These are phyloP conservation scores for Eptatretus burgeri DNA, from an alignment of 2,113 vertebrate species.

Conservation along the genomic window DNA sequence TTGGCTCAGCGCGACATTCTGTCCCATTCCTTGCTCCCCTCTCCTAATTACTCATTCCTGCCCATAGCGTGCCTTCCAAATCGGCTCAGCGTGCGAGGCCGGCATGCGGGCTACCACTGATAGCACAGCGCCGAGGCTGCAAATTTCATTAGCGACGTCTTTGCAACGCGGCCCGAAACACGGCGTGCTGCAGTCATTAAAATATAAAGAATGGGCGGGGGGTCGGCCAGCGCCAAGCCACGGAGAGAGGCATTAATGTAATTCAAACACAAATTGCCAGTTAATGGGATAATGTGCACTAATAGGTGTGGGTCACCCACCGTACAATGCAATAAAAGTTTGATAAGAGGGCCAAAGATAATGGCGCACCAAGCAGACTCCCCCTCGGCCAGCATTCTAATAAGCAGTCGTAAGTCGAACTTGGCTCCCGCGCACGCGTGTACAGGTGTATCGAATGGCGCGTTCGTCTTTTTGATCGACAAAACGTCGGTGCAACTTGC, in stretches of 20 bases:
- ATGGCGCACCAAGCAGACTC: neutral
- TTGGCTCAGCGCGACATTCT: too few species aligned
- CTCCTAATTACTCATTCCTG: too few species aligned
- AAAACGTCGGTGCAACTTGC: too few species aligned
- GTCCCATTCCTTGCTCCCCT: too few species aligned
- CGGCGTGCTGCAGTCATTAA: conserved; percentile 4
- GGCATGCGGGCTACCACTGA: too few species aligned
- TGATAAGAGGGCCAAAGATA: conserved; percentile 6
- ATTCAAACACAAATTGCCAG: conserved; percentile 7
- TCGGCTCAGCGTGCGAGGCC: too few species aligned
- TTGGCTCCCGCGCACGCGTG: too few species aligned
- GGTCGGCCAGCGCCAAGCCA: neutral
- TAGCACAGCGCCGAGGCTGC: neutral
- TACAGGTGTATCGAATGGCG: too few species aligned
- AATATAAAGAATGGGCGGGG: neutral
- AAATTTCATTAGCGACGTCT: conserved; percentile 6
- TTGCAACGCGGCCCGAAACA: neutral
- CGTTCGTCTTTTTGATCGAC: too few species aligned
- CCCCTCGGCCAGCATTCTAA: neutral
- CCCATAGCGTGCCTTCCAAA: too few species aligned
- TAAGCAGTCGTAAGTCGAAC: neutral
- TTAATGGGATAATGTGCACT: conserved; percentile 4
- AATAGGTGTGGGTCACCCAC: conserved; percentile 5
- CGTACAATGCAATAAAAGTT: conserved; percentile 6
- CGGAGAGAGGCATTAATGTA: conserved; percentile 6